phyloP scores from a whole-genome alignment of 2,113 vertebrate species.

The Amblyornis subalaris region DNA sequence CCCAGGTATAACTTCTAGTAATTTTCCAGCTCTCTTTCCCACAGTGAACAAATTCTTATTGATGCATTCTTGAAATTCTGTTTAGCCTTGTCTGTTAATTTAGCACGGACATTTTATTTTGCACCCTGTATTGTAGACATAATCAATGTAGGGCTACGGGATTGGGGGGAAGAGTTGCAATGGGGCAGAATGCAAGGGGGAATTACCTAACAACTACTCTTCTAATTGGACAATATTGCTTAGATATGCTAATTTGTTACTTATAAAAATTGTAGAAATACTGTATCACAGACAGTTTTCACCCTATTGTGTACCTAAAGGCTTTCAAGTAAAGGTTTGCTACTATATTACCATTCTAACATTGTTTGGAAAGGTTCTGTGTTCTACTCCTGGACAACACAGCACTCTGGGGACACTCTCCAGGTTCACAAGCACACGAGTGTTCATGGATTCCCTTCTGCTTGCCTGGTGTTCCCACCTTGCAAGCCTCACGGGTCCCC shows the following conservation, averaged over 20 bases:
- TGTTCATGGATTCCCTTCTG: rapidly evolving
- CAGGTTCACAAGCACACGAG: rapidly evolving
- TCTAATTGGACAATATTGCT: background rate
- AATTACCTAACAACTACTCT: background rate
- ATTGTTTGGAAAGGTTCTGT: background rate
- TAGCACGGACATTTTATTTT: background rate
- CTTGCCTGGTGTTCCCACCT: rapidly evolving
- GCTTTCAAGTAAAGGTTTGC: background rate
- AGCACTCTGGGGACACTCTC: too few species aligned
- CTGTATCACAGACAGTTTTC: rapidly evolving
- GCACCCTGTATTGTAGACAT: background rate
- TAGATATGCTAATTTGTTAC: background rate
- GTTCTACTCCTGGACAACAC: background rate
- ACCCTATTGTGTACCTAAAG: background rate
- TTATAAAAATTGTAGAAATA: background rate
- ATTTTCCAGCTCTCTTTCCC: background rate
- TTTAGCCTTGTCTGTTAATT: background rate
- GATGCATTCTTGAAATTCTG: background rate
- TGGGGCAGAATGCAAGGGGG: background rate
- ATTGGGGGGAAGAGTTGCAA: background rate
- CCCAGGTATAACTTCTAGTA: background rate
- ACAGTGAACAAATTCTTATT: background rate
- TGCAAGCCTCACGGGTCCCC: too few species aligned
- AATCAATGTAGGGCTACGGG: background rate
- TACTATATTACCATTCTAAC: background rate